Percentiles rank a stretch among this genome's conserved stretches.
Evolutionary conservation across 2,888 invertebrate species (phyloP).

Genomic region (Rhogogaster chlorosoma): DNA sequence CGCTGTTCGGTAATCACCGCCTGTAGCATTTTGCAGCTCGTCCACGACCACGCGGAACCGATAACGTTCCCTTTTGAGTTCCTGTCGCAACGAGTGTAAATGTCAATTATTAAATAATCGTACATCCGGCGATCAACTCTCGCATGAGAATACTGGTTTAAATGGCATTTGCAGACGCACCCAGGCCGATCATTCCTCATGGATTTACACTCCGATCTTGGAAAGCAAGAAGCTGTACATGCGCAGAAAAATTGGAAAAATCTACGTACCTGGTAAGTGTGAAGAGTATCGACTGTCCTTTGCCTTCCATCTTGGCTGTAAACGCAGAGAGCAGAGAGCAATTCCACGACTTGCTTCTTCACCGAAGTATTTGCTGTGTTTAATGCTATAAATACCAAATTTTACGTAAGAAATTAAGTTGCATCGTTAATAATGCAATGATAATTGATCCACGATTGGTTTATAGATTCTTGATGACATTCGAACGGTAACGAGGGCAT

Average conservation of each 20-base stretch:
- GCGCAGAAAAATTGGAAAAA: background rate
- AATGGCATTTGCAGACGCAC: background rate
- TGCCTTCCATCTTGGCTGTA: conserved; percentile 95
- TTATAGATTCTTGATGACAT: background rate
- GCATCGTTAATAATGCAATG: background rate
- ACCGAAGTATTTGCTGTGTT: conserved; percentile 94
- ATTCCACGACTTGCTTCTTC: conserved; percentile 98
- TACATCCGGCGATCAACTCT: background rate
- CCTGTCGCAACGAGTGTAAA: conserved; percentile 79
- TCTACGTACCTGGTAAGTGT: conserved; percentile 90
- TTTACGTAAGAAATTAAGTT: background rate
- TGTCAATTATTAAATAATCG: conserved; percentile 24
- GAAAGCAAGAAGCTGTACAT: background rate
- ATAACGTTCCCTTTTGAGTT: conserved; percentile 92
- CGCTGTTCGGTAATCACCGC: conserved; percentile 94
- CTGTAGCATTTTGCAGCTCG: conserved; percentile 90
- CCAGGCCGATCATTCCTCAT: background rate
- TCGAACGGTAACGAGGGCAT: background rate
- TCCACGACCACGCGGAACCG: conserved; percentile 93
- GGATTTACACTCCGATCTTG: background rate
- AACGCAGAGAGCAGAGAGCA: conserved; percentile 95
- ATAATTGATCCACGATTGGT: background rate
- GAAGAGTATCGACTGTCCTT: conserved; percentile 92
- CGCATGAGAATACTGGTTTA: background rate
- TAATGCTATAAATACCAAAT: conserved; percentile 83